These are phyloP conservation scores for Lasioglossum vierecki DNA, from an alignment of 2,888 invertebrate species.

Conservation along the genomic window DNA sequence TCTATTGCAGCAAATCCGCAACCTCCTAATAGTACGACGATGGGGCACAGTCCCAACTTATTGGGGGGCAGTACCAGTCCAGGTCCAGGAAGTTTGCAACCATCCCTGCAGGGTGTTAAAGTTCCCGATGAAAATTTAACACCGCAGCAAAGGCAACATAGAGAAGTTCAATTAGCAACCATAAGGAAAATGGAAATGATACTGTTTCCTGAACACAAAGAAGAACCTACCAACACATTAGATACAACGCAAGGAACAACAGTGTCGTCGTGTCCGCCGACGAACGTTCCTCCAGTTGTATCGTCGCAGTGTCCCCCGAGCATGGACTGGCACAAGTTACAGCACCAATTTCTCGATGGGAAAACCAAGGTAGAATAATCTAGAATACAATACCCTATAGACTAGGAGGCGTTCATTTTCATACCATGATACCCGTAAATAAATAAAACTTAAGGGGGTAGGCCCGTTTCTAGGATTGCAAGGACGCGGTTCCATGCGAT, in stretches of 20 bases:
- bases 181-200: slow-evolving; percentile 96
- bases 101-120: slow-evolving; percentile 91
- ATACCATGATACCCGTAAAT: too few species aligned
- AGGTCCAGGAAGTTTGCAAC: slow-evolving; percentile 86
- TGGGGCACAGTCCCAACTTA: slow-evolving; percentile 83
- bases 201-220: slow-evolving; percentile 92
- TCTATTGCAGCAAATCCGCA: slow-evolving; percentile 79
- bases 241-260: slow-evolving; percentile 82
- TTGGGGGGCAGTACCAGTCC: slow-evolving; percentile 85
- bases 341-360: slow-evolving; percentile 93
- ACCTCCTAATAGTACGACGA: slow-evolving; percentile 78
- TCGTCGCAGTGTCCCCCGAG: slow-evolving; percentile 83
- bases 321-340: slow-evolving; percentile 96
- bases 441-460: too few species aligned
- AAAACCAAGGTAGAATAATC: slow-evolving; percentile 85
- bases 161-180: slow-evolving; percentile 96
- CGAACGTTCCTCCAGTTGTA: slow-evolving; percentile 78
- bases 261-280: slow-evolving; percentile 76
- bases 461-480: too few species aligned
- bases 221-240: slow-evolving; percentile 75
- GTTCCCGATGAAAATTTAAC: slow-evolving; percentile 98
- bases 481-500: too few species aligned
- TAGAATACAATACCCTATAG: not conserved
- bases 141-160: slow-evolving; percentile 96
- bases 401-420: too few species aligned